phyloP scores from a whole-genome alignment of 2,888 invertebrate species.

The Rhagonycha lutea region DNA sequence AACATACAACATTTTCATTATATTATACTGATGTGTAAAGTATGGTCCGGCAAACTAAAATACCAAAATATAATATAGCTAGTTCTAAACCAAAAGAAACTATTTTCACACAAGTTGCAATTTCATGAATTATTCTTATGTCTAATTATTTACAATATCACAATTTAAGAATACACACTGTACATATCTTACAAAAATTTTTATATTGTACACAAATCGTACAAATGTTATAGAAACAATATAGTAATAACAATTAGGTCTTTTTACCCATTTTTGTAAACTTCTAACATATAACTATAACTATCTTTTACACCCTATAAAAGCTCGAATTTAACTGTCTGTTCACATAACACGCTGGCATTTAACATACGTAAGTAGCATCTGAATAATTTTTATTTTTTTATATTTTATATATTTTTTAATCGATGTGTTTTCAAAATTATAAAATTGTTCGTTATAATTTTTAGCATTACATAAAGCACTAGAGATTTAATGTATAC shows the following conservation, averaged over 20 bases:
- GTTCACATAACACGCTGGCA: conserved; percentile 41
- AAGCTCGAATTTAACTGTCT: conserved; percentile 43
- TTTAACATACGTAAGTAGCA: conserved; percentile 19
- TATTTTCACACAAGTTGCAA: conserved; percentile 21
- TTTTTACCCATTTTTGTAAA: conserved; percentile 41
- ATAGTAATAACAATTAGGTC: conserved; percentile 42
- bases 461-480: conserved; percentile 24
- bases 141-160: conserved; percentile 54
- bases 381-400: conserved; percentile 5
- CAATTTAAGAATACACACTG: conserved; percentile 49
- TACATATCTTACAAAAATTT: conserved; percentile 49
- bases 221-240: conserved; percentile 27
- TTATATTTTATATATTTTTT: conserved; percentile 16
- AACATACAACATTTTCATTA: background rate
- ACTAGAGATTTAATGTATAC: conserved; percentile 19
- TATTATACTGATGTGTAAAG: background rate
- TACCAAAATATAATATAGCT: conserved; percentile 11
- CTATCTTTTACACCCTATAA: conserved; percentile 41
- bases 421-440: conserved; percentile 22
- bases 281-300: conserved; percentile 41
- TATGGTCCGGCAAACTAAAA: background rate
- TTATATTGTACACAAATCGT: conserved; percentile 24
- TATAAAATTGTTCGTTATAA: conserved; percentile 17
- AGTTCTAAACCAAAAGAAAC: conserved; percentile 8
- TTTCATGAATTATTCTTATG: conserved; percentile 28